Percentiles rank a stretch among this genome's conserved stretches.
These are phyloP conservation scores for Euglossa dilemma DNA, from an alignment of 1,140 invertebrate species.

Conservation along the genomic window DNA sequence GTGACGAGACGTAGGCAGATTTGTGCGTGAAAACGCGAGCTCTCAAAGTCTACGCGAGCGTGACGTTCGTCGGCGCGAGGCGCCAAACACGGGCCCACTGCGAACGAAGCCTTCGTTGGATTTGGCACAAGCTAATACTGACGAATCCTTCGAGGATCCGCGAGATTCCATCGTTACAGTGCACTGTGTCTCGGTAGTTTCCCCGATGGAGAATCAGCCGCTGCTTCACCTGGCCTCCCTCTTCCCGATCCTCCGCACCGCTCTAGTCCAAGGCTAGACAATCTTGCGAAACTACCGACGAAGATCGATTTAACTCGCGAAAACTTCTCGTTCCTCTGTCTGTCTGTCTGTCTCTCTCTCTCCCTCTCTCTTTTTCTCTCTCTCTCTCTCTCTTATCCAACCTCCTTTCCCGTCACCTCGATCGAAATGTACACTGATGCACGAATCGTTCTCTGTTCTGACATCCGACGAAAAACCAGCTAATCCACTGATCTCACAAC, in stretches of 20 bases:
- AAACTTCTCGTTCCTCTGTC: background rate
- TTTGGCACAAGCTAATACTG: conserved; percentile 66
- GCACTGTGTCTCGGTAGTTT: background rate
- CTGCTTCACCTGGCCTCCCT: background rate
- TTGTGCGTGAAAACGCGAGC: background rate
- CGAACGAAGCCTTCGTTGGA: conserved; percentile 21
- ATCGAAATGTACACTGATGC: background rate
- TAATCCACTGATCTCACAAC: conserved; percentile 4
- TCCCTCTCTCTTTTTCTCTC: background rate
- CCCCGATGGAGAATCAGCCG: background rate
- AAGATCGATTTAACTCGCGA: conserved; percentile 13
- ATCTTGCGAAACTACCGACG: background rate
- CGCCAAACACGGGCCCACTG: conserved; percentile 6
- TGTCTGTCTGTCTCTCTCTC: no score
- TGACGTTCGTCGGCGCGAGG: conserved; percentile 17
- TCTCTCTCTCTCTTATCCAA: no score
- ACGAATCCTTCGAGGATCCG: conserved; percentile 15
- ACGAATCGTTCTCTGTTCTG: background rate
- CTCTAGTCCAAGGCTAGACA: conserved; percentile 16
- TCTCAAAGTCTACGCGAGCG: conserved; percentile 4
- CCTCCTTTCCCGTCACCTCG: background rate
- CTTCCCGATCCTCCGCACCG: background rate
- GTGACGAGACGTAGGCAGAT: background rate
- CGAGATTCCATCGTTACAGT: conserved; percentile 20
- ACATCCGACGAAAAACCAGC: background rate